Evolutionary conservation across 2,113 vertebrate genomes (phyloP).

Genomic region (Hemiscyllium ocellatum): DNA sequence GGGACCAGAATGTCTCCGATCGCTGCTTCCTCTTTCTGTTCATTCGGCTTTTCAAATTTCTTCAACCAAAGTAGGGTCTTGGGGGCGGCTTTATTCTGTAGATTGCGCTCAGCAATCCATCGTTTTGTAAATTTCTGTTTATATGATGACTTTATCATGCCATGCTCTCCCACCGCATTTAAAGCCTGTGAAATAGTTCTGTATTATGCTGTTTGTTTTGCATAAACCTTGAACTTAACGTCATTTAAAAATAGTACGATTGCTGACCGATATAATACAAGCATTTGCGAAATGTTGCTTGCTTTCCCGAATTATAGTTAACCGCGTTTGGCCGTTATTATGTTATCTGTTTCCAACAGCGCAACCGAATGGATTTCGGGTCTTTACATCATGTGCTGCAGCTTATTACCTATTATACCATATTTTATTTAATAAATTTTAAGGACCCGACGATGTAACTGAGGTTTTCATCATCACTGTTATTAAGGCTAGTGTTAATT

Average conservation of each 20-base stretch:
- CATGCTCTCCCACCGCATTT: neutral
- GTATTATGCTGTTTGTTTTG: neutral
- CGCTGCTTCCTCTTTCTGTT: neutral
- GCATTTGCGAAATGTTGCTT: neutral
- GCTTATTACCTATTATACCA: neutral
- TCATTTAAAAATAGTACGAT: neutral
- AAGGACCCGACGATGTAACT: neutral
- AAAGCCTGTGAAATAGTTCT: neutral
- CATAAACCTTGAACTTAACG: neutral
- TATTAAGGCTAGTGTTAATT: neutral
- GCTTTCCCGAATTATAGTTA: neutral
- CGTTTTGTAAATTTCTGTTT: neutral
- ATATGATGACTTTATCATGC: neutral
- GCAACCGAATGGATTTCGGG: neutral
- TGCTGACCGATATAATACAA: neutral
- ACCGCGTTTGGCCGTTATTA: neutral
- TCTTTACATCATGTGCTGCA: neutral
- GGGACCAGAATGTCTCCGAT: neutral
- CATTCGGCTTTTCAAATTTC: neutral
- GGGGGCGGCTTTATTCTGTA: no score
- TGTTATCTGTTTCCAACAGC: neutral
- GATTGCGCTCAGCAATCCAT: neutral
- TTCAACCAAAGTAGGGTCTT: neutral
- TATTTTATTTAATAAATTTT: neutral
- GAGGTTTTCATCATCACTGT: neutral